Base-by-base conservation (phyloP, 2,797 vertebrate genomes). In the Sebastes trivittatus region DNA sequence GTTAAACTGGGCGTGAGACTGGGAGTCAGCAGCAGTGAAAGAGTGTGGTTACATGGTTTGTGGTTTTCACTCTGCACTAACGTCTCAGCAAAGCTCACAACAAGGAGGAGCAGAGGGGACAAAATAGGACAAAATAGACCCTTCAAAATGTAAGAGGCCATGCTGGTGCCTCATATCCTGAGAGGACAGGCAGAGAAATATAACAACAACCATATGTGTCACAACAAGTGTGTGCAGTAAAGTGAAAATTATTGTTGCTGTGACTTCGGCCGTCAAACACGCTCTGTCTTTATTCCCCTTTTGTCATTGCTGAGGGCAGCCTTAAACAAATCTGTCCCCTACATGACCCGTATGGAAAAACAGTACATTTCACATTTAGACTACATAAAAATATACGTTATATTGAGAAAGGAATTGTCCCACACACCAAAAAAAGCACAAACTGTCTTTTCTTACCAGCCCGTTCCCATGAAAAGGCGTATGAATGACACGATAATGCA, bases 1-100 rank as follows among this genome's bases (percentile, higher is more conserved):
- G 83, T 88, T 89, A 89, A 92, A 92, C 90, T 89, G 89, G 86
- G 90, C 80, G 88, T 93, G 87, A 92, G 83, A 76, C 85, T 67
- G 77, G 72, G 84, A 93, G 87, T 86, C 83, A 83, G 84, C 86
- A 49, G 87, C 80, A 78, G 72, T 75, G 81, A 82, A 79, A 80
- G 84, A 89, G 75, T 88, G 88, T 65, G 90, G 93, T 93, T 88
- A 11, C 14, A 76, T 83, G 88, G 89, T 38, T 74, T 87, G 85
- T 90, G 91, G 90, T 89, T 92, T 93, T 83, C 65, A 70, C 75
- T 88, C 61, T 13, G 85, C 61, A 22, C 83, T 83, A 83, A 84
- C 82, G 62, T 82, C 79, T 58, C 80, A 34, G 82, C 71, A 49
- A 75, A 80, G 73, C 73, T 85, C 87, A 85, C 79, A 42, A 78